Percentiles rank a stretch among this genome's conserved stretches.
These are phyloP conservation scores for Volucella zonaria DNA, from an alignment of 2,888 invertebrate species.

Conservation along the genomic window DNA sequence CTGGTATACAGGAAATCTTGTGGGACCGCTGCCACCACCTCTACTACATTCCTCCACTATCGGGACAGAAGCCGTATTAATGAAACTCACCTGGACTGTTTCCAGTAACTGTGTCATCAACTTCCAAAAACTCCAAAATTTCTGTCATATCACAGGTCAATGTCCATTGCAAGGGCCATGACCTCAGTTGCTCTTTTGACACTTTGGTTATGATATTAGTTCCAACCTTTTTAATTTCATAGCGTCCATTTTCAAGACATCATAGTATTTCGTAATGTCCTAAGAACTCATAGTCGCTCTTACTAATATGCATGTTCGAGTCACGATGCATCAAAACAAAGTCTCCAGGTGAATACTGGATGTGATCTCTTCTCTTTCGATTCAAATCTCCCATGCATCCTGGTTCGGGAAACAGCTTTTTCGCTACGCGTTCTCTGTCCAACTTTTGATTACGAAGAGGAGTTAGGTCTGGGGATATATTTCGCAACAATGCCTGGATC, in stretches of 20 bases:
- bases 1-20: too few species aligned
- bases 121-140: conserved; percentile 24
- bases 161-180: conserved; percentile 26
- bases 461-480: conserved; percentile 34
- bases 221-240: conserved; percentile 41
- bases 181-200: conserved; percentile 32
- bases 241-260: conserved; percentile 16
- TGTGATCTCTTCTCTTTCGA: conserved; percentile 13
- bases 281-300: conserved; percentile 31
- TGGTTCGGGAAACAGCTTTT: conserved; percentile 23
- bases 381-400: conserved; percentile 14
- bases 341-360: conserved; percentile 18
- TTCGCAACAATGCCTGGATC: conserved; percentile 35
- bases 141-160: conserved; percentile 30
- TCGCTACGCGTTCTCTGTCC: conserved; percentile 24
- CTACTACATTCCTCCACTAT: too few species aligned
- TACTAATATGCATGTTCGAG: conserved; percentile 34
- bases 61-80: background rate
- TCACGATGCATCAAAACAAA: conserved; percentile 39
- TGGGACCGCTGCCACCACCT: too few species aligned
- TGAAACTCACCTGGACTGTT: conserved; percentile 23
- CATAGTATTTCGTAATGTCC: conserved; percentile 33
- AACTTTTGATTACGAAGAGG: conserved; percentile 23
- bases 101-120: conserved; percentile 2
- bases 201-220: conserved; percentile 31